Percentiles rank a stretch among this genome's conserved stretches.
These are phyloP conservation scores for Heliangelus exortis DNA, from an alignment of 2,797 vertebrate genomes.

Conservation along the genomic window DNA sequence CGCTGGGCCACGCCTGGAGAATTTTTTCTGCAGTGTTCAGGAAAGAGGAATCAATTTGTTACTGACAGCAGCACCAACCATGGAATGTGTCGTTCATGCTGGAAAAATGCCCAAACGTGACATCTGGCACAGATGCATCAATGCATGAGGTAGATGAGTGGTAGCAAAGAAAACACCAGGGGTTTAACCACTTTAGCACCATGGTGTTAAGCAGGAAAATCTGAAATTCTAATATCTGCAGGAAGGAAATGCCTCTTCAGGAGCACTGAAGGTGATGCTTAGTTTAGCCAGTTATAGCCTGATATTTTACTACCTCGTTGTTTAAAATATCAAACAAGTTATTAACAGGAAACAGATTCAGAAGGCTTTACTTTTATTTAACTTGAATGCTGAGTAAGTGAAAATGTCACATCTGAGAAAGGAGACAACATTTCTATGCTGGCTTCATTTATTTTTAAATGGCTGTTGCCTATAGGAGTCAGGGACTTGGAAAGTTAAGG, in stretches of 20 bases:
- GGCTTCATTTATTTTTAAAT: neutral
- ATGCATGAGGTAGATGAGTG: accelerated
- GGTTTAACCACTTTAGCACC: neutral
- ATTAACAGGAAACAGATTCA: neutral
- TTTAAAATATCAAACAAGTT: neutral
- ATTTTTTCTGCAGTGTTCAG: neutral
- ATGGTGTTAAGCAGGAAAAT: neutral
- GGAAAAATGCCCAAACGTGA: neutral
- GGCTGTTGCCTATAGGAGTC: neutral
- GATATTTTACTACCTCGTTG: neutral
- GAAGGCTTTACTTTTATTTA: neutral
- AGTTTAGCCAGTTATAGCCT: neutral
- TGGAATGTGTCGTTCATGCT: accelerated
- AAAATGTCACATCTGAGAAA: neutral
- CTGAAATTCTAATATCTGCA: neutral
- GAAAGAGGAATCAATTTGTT: neutral
- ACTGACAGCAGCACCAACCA: neutral
- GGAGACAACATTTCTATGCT: neutral
- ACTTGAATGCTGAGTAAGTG: neutral
- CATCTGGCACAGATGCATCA: accelerated
- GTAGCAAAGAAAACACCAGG: neutral
- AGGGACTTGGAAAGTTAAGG: neutral
- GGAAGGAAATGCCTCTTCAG: neutral
- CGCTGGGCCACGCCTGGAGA: neutral
- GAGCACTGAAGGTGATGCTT: neutral